Percentiles rank a stretch among this genome's conserved stretches.
Conservation (phyloP, 2,797 vertebrate genomes). For the Acanthurus lineatus region DNA sequence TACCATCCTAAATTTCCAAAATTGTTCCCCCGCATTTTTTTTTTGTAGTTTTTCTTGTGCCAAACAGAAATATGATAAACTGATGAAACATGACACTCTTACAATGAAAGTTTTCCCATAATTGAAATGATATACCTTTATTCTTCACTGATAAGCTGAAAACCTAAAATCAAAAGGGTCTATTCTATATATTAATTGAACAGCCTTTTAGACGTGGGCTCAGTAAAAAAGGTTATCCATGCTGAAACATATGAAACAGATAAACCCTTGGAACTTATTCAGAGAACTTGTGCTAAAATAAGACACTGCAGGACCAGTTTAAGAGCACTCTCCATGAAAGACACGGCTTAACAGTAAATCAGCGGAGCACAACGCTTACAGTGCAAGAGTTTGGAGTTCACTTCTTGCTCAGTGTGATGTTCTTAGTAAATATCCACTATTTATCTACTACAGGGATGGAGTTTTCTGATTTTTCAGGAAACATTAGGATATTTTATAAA, state of each 20-base stretch:
- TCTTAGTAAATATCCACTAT: constrained; percentile 14
- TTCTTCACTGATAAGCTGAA: constrained; percentile 12
- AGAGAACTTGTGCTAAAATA: not conserved
- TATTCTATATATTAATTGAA: constrained; percentile 22
- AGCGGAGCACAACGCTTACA: not conserved
- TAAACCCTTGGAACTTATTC: not conserved
- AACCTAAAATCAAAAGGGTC: constrained; percentile 7
- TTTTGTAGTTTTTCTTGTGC: not conserved
- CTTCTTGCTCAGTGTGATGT: not conserved
- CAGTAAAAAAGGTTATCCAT: not conserved
- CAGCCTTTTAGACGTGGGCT: not conserved
- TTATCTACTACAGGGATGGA: not conserved
- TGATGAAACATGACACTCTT: not conserved
- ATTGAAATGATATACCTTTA: constrained; percentile 4
- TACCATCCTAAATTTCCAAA: not conserved
- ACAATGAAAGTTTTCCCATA: not conserved
- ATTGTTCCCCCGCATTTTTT: not conserved
- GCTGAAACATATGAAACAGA: constrained; percentile 12
- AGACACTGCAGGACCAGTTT: not conserved
- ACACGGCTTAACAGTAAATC: not conserved
- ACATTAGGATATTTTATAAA: constrained; percentile 19
- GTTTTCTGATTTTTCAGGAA: constrained; percentile 33
- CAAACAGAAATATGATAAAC: not conserved
- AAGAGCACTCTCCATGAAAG: not conserved
- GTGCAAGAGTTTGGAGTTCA: constrained; percentile 5